phyloP scores from a whole-genome alignment of 2,888 invertebrate species.

The Aleiodes alternator region DNA sequence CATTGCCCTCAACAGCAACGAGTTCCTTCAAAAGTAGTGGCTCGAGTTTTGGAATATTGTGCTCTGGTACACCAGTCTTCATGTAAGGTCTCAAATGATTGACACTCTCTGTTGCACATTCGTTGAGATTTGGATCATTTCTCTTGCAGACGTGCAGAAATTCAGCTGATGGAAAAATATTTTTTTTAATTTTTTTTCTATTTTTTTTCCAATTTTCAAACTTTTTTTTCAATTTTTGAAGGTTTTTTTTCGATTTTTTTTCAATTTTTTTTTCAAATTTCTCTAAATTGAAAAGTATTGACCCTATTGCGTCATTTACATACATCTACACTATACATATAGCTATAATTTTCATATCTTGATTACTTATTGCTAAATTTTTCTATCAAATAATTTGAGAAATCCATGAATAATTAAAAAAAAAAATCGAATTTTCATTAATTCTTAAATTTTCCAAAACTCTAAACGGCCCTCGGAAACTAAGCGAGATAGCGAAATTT shows the following conservation, averaged over 20 bases:
- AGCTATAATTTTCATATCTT: too few species aligned
- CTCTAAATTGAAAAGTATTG: too few species aligned
- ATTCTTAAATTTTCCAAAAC: not conserved
- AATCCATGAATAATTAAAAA: not conserved
- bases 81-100: constrained; percentile 80
- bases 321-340: too few species aligned
- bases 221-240: too few species aligned
- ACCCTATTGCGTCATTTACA: too few species aligned
- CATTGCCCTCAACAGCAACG: constrained; percentile 76
- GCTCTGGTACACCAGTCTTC: constrained; percentile 80
- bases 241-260: too few species aligned
- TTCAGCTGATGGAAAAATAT: constrained; percentile 73
- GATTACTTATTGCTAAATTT: too few species aligned
- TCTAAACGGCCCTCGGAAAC: not conserved
- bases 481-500: too few species aligned
- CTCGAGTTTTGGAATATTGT: constrained; percentile 82
- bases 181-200: not conserved
- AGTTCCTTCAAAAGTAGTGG: constrained; percentile 81
- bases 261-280: too few species aligned
- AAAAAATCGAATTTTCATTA: constrained; percentile 25
- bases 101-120: constrained; percentile 79
- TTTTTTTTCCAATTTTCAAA: not conserved
- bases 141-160: constrained; percentile 78
- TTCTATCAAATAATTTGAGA: too few species aligned
- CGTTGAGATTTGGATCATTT: constrained; percentile 78